Base-by-base conservation (phyloP, 2,113 vertebrate genomes). In the Bambusicola thoracicus region DNA sequence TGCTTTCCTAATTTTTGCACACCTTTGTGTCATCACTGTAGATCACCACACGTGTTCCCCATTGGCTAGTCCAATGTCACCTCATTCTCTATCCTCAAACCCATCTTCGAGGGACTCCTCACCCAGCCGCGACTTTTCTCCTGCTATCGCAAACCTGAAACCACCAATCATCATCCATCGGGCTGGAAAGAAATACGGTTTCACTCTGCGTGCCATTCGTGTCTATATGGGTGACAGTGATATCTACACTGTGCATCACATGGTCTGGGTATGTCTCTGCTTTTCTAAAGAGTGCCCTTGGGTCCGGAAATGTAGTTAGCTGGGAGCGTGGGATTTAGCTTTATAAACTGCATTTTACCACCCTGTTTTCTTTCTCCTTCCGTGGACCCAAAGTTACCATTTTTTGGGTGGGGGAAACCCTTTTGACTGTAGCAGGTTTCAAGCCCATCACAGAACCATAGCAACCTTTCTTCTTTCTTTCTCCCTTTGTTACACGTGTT, bases 171-270 rank as follows among this genome's bases (percentile, higher is more conserved):
- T 98, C 93, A 99, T 99, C 96, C 98, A 99, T 97, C 95, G 99
- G 87, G 98, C 98, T 32, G 99, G 99, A 22, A 99, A 99, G 98
- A 99, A 99, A 97, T 99, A 99, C 6, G 99, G 99, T 95, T 99
- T 99, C 97, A 99, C 99, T 40, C 98, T 99, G 80, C 96, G 99
- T 7, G 99, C 99, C 93, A 99, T 99, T 96, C 98, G 99, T 2
- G 99, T 99, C 85, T 99, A 99, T 97, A 99, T 99, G 99, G 99
- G 99, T 15, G 99, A 99, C 97, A 98, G 98, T 3, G 98, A 99
- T 77, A 97, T 99, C 98, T 99, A 99, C 98, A 98, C 98, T 9
- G 99, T 99, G 29, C 99, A 99, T 89, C 99, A 99, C 97, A 99
- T 99, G 98, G 99, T 99, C 95, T 99, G 99, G 99, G 99, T 99